phyloP scores from a whole-genome alignment of 2,113 vertebrate genomes.

The Equus przewalskii region DNA sequence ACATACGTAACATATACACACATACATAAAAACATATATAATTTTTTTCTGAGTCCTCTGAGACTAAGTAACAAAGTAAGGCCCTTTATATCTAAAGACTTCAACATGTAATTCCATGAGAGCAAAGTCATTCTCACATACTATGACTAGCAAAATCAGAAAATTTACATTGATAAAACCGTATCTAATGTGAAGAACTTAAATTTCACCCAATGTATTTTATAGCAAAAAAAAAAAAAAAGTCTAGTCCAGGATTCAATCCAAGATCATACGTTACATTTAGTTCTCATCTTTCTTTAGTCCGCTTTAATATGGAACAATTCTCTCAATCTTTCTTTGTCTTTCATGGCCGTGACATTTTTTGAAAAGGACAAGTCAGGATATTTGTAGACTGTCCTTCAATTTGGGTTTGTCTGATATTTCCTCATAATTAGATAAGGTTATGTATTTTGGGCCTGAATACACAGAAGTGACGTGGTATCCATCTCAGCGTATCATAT shows the following conservation, averaged over 20 bases:
- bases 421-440: background rate
- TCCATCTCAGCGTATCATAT: background rate
- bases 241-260: background rate
- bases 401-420: background rate
- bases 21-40: background rate
- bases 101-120: background rate
- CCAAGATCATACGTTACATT: background rate
- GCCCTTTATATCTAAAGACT: background rate
- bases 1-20: background rate
- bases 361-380: constrained; percentile 36
- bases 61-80: background rate
- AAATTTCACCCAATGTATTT: background rate
- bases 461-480: background rate
- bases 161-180: background rate
- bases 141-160: constrained; percentile 32
- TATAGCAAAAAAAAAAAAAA: background rate
- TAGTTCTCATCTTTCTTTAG: background rate
- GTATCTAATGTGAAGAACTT: background rate
- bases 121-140: background rate
- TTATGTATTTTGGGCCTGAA: background rate
- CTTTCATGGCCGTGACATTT: constrained; percentile 33
- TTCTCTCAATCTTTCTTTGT: background rate
- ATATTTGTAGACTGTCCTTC: constrained; percentile 9
- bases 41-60: constrained; percentile 28
- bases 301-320: background rate